Base-by-base conservation (phyloP, 2,797 vertebrate species). In the Arctocebus calabarensis region DNA sequence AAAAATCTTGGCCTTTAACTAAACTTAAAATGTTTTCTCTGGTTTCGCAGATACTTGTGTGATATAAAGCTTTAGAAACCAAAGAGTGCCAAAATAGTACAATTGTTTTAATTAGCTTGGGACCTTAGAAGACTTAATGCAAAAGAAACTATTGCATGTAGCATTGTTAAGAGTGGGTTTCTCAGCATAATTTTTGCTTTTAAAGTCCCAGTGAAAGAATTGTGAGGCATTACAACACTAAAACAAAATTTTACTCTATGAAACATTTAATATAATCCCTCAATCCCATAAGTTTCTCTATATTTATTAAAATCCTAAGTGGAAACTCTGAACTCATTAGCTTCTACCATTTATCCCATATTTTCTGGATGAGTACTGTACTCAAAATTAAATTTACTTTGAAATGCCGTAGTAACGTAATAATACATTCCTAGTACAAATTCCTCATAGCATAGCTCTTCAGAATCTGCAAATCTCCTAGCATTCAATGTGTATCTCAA, bases 381-480 rank as follows among this genome's bases (percentile, higher is more conserved):
- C 97, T 97, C 93, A 97, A 97, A 96, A 97, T 96, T 95, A 96
- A 93, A 96, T 97, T 94, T 96, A 59, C 91, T 94, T 84, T 94
- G 82, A 91, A 97, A 97, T 93, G 34, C 55, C 62, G 96, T 90
- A 78, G 81, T 90, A 96, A 96, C 93, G 22, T 66, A 96, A 94
- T 93, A 85, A 91, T 94, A 68, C 59, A 93, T 91, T 68, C 88
- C 78, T 90, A 84, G 84, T 52, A 66, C 78, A 93, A 93, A 97
- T 95, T 96, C 79, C 74, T 93, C 29, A 82, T 40, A 59, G 68
- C 37, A 57, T 62, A 94, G 27, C 48, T 96, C 94, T 91, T 96
- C 78, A 94, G 29, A 90, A 86, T 92, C 59, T 92, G 40, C 9
- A 84, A 48, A 90, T 88, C 55, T 90, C 70, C 40, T 88, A 90